Percentiles rank a stretch among this genome's conserved stretches.
Conservation (phyloP, 2,797 vertebrate genomes). For the Myoxocephalus aenaeus region DNA sequence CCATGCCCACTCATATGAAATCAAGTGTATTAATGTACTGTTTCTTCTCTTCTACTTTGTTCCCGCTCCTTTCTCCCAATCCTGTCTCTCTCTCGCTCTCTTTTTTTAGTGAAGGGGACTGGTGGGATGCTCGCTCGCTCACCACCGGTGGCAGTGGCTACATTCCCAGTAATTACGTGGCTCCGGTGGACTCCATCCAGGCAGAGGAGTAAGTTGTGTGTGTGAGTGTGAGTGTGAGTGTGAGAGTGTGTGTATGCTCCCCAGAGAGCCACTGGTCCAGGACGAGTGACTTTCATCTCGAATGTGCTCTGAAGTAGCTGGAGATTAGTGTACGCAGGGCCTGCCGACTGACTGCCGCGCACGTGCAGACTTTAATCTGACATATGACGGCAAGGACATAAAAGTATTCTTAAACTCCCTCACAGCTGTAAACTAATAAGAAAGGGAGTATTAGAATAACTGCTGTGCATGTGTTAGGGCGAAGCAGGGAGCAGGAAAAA, state of each 20-base stretch:
- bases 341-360: slow-evolving; percentile 12
- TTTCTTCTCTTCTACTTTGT: neutral
- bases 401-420: neutral
- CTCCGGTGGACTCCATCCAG: slow-evolving; percentile 98
- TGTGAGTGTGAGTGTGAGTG: slow-evolving; percentile 4
- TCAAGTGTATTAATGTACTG: slow-evolving; percentile 20
- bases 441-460: neutral
- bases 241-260: neutral
- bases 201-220: slow-evolving; percentile 94
- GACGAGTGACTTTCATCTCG: slow-evolving; percentile 16
- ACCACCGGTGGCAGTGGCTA: slow-evolving; percentile 95
- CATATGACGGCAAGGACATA: neutral
- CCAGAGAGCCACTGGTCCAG: slow-evolving; percentile 6
- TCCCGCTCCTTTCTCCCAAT: neutral
- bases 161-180: slow-evolving; percentile 99
- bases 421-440: neutral
- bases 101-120: slow-evolving; percentile 94
- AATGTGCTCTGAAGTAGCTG: slow-evolving; percentile 5
- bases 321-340: slow-evolving; percentile 11
- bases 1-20: slow-evolving; percentile 4
- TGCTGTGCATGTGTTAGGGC: neutral
- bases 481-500: neutral
- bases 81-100: slow-evolving; percentile 34
- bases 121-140: slow-evolving; percentile 98
- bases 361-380: slow-evolving; percentile 6